Percentiles rank a stretch among this genome's conserved stretches.
Conservation (phyloP, 2,888 invertebrate genomes). For the Erebia aethiops region DNA sequence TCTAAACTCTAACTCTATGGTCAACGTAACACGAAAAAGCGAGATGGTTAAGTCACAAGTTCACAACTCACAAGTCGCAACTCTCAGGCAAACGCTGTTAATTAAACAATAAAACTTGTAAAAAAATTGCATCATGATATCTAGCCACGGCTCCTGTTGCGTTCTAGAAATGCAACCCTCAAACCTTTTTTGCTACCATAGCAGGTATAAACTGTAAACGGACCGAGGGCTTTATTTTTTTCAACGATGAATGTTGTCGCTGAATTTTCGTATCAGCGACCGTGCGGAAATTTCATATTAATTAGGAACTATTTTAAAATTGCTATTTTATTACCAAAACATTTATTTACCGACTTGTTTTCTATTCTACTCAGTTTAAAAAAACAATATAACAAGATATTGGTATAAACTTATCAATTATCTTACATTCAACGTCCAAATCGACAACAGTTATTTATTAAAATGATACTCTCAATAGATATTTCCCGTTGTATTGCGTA, state of each 20-base stretch:
- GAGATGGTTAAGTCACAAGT: neutral
- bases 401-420: neutral
- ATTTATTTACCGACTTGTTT: no score
- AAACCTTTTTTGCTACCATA: constrained; percentile 2
- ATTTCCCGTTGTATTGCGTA: constrained; percentile 18
- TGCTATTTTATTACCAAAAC: no score
- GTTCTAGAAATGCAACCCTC: neutral
- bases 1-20: no score
- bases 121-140: neutral
- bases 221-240: neutral
- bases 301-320: no score
- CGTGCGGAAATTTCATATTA: neutral
- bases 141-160: neutral
- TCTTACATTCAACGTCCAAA: neutral
- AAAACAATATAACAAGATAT: no score
- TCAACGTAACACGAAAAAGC: no score
- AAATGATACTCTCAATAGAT: constrained; percentile 9
- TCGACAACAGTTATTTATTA: constrained; percentile 2
- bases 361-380: no score
- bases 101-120: neutral
- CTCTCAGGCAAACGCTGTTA: neutral
- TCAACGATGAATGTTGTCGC: neutral
- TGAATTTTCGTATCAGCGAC: neutral
- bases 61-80: neutral
- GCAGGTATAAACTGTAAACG: constrained; percentile 10